Conservation (phyloP, 2,113 vertebrate genomes). For the Otis tarda region DNA sequence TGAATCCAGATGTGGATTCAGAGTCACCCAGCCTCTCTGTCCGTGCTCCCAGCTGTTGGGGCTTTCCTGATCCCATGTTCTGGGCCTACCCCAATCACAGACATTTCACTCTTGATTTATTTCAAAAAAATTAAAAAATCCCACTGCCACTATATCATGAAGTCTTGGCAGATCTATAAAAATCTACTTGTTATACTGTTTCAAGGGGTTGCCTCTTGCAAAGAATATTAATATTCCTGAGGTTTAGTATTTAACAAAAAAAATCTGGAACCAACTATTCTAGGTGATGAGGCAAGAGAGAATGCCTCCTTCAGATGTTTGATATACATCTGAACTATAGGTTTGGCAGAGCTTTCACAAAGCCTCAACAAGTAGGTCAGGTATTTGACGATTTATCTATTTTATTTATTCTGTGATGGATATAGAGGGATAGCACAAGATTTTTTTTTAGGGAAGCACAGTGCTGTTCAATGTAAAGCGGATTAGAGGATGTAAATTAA, state of each 20-base stretch:
- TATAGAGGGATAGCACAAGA: not conserved
- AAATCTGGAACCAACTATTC: not conserved
- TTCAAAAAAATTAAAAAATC: not conserved
- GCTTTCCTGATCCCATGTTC: not conserved
- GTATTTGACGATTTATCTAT: not conserved
- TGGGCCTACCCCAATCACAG: not conserved
- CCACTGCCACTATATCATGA: not conserved
- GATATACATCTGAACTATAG: not conserved
- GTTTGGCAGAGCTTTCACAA: slow-evolving; percentile 2
- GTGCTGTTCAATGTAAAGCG: slow-evolving; percentile 12
- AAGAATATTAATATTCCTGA: slow-evolving; percentile 20
- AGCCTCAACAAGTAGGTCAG: not conserved
- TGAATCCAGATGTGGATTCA: slow-evolving; percentile 45
- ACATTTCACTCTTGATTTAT: slow-evolving; percentile 9
- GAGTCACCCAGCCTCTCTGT: not conserved
- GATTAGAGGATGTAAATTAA: slow-evolving; percentile 17
- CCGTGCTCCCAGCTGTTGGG: not conserved
- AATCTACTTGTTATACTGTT: not conserved
- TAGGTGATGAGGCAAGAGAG: not conserved
- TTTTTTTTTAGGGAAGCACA: not conserved
- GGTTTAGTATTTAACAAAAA: not conserved
- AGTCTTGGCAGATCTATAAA: not conserved
- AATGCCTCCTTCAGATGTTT: not conserved
- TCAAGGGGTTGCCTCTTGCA: not conserved
- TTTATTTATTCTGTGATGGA: not conserved